These are phyloP conservation scores for Lanius collurio DNA, from an alignment of 2,113 vertebrate genomes.

Conservation along the genomic window DNA sequence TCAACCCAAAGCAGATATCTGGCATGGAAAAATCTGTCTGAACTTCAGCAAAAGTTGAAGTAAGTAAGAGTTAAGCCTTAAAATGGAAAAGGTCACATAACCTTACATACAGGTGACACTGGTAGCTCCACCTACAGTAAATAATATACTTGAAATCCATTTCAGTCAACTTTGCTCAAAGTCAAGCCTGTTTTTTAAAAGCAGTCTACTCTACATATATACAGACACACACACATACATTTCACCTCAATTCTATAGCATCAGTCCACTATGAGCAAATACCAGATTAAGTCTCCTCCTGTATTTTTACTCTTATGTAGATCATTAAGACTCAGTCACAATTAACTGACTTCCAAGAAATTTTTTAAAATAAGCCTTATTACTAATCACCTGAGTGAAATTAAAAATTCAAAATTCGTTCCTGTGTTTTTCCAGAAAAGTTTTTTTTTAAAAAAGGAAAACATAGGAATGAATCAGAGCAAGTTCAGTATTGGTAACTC, in stretches of 20 bases:
- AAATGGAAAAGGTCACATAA: not conserved
- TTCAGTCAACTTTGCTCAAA: not conserved
- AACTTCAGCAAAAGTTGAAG: not conserved
- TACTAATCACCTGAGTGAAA: not conserved
- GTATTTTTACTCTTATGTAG: not conserved
- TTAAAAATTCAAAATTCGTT: not conserved
- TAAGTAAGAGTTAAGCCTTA: not conserved
- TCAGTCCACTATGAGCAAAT: not conserved
- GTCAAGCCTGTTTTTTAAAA: not conserved
- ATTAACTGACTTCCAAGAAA: not conserved
- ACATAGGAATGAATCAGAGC: not conserved
- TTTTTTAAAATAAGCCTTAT: not conserved
- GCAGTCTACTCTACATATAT: not conserved
- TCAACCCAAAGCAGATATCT: slow-evolving; percentile 18
- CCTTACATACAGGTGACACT: not conserved
- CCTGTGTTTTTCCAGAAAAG: not conserved
- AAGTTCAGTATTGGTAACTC: not conserved
- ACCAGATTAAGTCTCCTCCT: not conserved
- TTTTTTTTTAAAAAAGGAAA: not conserved
- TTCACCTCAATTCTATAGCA: not conserved
- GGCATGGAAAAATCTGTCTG: not conserved
- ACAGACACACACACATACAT: not conserved
- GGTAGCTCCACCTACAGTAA: not conserved
- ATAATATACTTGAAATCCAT: not conserved
- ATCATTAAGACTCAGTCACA: not conserved